These are phyloP conservation scores for Drusus annulatus DNA, from an alignment of 1,140 invertebrate genomes.

Conservation along the genomic window DNA sequence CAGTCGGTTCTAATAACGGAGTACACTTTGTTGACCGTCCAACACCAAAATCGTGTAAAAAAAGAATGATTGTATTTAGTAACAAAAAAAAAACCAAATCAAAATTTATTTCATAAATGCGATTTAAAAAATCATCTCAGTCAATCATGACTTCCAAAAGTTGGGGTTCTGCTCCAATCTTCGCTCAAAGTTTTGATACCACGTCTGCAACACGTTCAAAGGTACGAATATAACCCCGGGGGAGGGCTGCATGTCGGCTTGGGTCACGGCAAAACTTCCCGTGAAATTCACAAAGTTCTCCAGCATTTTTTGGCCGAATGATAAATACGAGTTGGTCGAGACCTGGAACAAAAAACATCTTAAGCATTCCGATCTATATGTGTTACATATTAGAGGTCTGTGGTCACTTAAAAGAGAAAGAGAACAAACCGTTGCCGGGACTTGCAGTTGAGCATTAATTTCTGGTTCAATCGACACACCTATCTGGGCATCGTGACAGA, in stretches of 20 bases:
- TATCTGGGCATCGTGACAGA: constrained; percentile 94
- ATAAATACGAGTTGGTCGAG: constrained; percentile 79
- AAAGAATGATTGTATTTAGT: no score
- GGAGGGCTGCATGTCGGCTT: constrained; percentile 84
- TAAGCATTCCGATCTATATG: no score
- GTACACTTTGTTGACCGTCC: no score
- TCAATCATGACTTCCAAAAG: constrained; percentile 85
- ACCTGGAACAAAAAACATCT: constrained; percentile 62
- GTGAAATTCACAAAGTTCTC: constrained; percentile 94
- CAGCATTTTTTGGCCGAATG: constrained; percentile 94
- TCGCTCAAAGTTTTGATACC: constrained; percentile 95
- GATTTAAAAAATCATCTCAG: neutral
- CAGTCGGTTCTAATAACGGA: no score
- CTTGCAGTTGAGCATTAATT: constrained; percentile 75
- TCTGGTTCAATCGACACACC: constrained; percentile 93
- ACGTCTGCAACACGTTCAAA: constrained; percentile 88
- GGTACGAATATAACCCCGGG: constrained; percentile 90
- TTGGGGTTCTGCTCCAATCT: constrained; percentile 92
- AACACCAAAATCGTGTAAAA: no score
- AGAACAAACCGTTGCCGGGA: constrained; percentile 64
- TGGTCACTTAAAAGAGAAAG: neutral
- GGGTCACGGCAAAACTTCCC: constrained; percentile 88
- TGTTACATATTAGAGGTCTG: no score
- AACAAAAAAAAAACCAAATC: no score
- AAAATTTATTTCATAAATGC: neutral